Percentiles rank a stretch among this genome's conserved stretches.
These are phyloP conservation scores for Ceryle rudis DNA, from an alignment of 2,797 vertebrate species.

Conservation along the genomic window DNA sequence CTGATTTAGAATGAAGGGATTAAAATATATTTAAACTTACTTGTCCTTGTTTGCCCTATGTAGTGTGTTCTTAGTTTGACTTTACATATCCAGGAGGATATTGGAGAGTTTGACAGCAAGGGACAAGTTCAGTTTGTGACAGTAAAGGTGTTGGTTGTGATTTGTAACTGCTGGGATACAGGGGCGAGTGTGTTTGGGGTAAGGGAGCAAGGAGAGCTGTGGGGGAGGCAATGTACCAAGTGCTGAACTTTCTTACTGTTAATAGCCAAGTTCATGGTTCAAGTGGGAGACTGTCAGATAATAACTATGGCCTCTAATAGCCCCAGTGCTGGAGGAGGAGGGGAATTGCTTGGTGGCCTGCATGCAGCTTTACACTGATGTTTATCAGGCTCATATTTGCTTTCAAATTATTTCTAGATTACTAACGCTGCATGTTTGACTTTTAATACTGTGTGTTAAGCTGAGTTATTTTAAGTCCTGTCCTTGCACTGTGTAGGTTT, in stretches of 20 bases:
- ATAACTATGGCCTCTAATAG: not conserved
- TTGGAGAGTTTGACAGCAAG: not conserved
- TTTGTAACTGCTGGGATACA: not conserved
- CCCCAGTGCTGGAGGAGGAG: not conserved
- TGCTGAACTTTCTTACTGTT: not conserved
- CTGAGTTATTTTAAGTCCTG: not conserved
- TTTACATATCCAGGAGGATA: not conserved
- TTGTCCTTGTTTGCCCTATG: not conserved
- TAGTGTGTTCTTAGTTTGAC: not conserved
- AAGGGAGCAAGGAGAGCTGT: not conserved
- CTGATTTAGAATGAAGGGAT: not conserved
- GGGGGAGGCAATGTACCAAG: not conserved
- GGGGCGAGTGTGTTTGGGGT: not conserved
- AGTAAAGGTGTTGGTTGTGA: not conserved
- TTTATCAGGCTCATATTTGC: not conserved
- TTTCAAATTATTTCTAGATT: not conserved
- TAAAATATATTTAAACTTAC: not conserved
- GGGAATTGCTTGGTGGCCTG: not conserved
- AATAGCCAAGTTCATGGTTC: not conserved
- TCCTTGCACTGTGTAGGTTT: constrained; percentile 79
- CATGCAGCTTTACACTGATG: not conserved
- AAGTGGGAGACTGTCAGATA: not conserved
- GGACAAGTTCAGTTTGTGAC: not conserved
- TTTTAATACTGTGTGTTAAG: not conserved
- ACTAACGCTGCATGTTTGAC: constrained; percentile 14